phyloP scores from a whole-genome alignment of 2,797 vertebrate species.

The Tenualosa thibaudeaui region DNA sequence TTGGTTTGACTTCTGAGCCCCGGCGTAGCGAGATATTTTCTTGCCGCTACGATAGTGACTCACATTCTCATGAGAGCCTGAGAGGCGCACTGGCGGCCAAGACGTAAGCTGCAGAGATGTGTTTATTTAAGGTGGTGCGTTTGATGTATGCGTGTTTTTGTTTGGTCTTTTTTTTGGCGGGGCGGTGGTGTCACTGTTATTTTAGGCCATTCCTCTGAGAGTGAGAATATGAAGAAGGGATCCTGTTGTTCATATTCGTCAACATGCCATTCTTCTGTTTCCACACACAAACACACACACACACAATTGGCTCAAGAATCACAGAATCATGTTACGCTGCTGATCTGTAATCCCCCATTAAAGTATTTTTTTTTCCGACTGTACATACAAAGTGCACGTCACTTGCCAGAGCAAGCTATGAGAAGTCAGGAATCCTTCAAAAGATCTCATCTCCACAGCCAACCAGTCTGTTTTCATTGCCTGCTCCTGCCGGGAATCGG shows the following conservation, averaged over 20 bases:
- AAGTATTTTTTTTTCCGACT: neutral
- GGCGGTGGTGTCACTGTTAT: neutral
- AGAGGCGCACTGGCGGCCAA: conserved; percentile 29
- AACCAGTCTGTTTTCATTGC: neutral
- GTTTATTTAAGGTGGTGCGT: conserved; percentile 35
- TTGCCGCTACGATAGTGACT: conserved; percentile 51
- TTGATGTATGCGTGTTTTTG: conserved; percentile 23
- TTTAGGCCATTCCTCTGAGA: neutral
- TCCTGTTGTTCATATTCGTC: neutral
- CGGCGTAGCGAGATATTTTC: conserved; percentile 44
- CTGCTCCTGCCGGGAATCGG: neutral
- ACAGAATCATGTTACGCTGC: neutral
- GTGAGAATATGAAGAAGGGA: neutral
- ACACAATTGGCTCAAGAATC: neutral
- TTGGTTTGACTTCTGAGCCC: conserved; percentile 42
- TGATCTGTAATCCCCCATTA: neutral
- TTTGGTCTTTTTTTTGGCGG: neutral
- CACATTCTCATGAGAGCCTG: conserved; percentile 45
- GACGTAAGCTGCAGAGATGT: conserved; percentile 21
- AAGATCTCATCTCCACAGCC: neutral
- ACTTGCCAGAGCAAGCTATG: neutral
- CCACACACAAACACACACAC: neutral
- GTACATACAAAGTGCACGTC: neutral
- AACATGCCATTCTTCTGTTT: neutral
- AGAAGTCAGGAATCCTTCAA: neutral